Evolutionary conservation across 2,113 vertebrate species (phyloP), one percentile per base, ranked within the genome.

Genomic region (Tupaia tana): DNA sequence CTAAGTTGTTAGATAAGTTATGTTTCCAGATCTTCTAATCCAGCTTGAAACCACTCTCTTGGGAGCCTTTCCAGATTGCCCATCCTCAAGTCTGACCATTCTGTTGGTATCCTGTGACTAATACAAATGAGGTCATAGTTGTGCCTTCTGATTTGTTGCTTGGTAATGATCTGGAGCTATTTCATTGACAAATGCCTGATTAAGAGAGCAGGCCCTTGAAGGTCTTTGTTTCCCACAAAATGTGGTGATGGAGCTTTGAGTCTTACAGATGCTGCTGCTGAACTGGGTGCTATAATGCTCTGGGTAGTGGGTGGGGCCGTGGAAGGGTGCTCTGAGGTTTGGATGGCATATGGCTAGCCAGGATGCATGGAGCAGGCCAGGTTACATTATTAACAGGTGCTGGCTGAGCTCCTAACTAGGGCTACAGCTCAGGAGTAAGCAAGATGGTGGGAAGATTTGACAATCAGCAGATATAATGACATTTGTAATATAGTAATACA

Each of bases 281-380:
- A 52, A 31, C 52, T 3, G 5, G 15, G 18, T 27, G n/a, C 54
- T 15, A 43, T 63, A 9, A 6, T 54, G 31, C 27, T 78, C 4
- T 3, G 64, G 15, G 3, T 6, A 25, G 15, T 2, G n/a, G 77
- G 27, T 0, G 13, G 27, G 31, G 3, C 24, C 11, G 0, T 3
- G 29, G 58, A 14, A 7, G 11, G 63, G 22, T 7, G 9, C 2
- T 0, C 64, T 10, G 22, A 1, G 2, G 20, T 56, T 16, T 56
- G 59, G 15, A n/a, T 43, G 43, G 43, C 43, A 43, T 43, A 43
- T 43, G 64, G 9, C 9, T 16, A 25, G 52, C 6, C 24, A 20
- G 31, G 20, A 16, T 1, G 3, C 24, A 14, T 29, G 69, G 34
- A 29, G 27, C 9, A 3, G 9, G 69, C 70, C 12, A 19, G 25